phyloP scores from a whole-genome alignment of 2,113 vertebrate species.

The Saccopteryx leptura region DNA sequence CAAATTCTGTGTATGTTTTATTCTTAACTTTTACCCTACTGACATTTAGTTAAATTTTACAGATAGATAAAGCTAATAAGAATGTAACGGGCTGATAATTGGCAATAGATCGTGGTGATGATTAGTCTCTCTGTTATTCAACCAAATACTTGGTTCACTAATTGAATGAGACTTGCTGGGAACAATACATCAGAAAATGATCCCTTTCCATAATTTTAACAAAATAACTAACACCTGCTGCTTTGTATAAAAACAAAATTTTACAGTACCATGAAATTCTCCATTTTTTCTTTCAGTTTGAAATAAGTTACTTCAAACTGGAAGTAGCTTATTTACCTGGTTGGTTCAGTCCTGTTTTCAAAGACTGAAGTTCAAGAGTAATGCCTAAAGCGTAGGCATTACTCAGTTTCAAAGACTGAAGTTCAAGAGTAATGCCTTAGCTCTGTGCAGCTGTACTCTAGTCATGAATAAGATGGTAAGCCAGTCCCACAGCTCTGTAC shows the following conservation, averaged over 20 bases:
- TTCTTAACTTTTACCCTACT: background rate
- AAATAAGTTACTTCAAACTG: background rate
- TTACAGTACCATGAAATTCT: background rate
- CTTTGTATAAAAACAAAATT: constrained; percentile 34
- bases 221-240: background rate
- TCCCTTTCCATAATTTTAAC: constrained; percentile 32
- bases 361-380: background rate
- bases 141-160: background rate
- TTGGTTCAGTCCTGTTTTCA: background rate
- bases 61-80: constrained; percentile 30
- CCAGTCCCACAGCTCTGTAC: background rate
- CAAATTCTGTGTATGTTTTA: constrained; percentile 55
- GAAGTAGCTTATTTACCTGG: constrained; percentile 47
- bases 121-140: constrained; percentile 43
- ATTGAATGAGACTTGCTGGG: background rate
- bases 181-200: background rate
- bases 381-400: background rate
- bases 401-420: constrained; percentile 51
- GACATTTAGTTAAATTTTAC: constrained; percentile 51
- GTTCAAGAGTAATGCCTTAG: background rate
- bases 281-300: background rate
- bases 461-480: background rate
- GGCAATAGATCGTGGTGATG: background rate
- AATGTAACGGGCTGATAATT: background rate
- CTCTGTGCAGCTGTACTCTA: background rate